These are phyloP conservation scores for Chloropsis hardwickii DNA, from an alignment of 2,113 vertebrate species.

Conservation along the genomic window DNA sequence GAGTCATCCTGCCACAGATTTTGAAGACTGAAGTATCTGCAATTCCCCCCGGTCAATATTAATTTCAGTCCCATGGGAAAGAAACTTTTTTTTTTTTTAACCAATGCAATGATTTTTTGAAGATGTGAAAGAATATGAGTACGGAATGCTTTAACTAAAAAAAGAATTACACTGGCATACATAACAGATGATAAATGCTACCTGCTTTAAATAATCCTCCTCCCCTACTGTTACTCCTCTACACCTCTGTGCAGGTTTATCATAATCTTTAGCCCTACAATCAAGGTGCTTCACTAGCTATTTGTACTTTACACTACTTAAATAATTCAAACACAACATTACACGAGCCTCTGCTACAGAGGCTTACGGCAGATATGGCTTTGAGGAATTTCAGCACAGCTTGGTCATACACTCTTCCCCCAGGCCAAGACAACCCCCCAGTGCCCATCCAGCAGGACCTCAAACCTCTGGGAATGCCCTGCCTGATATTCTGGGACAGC, in stretches of 20 bases:
- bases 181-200: not conserved
- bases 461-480: not conserved
- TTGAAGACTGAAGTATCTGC: not conserved
- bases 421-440: not conserved
- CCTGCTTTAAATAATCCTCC: not conserved
- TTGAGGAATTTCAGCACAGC: not conserved
- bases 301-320: not conserved
- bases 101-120: not conserved
- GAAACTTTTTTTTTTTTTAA: not conserved
- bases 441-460: not conserved
- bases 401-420: not conserved
- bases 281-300: not conserved
- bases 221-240: not conserved
- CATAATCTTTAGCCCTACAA: not conserved
- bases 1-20: not conserved
- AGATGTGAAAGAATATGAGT: not conserved
- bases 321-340: conserved; percentile 1
- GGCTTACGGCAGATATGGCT: not conserved
- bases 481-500: not conserved
- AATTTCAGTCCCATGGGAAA: not conserved
- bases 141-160: not conserved
- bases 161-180: not conserved
- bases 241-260: not conserved
- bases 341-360: not conserved
- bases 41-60: not conserved